Evolutionary conservation across 2,113 vertebrate genomes (phyloP), one percentile per base, ranked within the genome.

Genomic region (Epinephelus moara): DNA sequence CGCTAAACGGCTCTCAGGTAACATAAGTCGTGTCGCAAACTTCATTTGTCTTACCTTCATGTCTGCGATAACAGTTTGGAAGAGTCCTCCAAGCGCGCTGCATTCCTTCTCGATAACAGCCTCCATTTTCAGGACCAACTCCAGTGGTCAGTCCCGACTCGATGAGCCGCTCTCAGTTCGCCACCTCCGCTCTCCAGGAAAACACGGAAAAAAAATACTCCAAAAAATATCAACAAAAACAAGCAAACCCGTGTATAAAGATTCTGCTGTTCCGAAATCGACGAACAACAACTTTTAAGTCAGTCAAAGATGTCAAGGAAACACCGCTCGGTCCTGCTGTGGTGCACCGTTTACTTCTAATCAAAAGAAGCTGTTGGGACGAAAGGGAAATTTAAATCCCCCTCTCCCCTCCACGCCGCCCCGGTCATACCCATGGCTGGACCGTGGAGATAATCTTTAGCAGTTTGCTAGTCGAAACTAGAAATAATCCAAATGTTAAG

Each of bases 51-150:
- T 92, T 93, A 96, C 96, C 91, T 96, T 96, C 96, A 96, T 96
- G 91, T 96, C 96, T 90, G 82, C 94, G 88, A 96, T 96, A 19
- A 96, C 81, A 76, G 92, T 95, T 69, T 96, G 96, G 91, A 96
- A 96, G 81, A 96, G 95, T 70, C 96, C 96, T 52, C 96, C 96
- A 0, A 96, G 95, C 53, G 96, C 96, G 83, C 96, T 95, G 94
- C 96, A 96, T 81, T 96, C 96, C 90, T 94, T 96, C 67, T 96
- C 96, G 84, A 96, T 95, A 71, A 95, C 95, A 89, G 90, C 92
- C 91, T 96, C 96, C 96, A 96, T 96, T 89, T 94, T 94, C 90
- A 72, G 84, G 89, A 92, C 81, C 82, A 64, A 87, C 87, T 91
- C 90, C 89, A 66, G 78, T 2, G 91, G 91, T 92, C 92, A 90